Conservation (phyloP, 2,113 vertebrate genomes). For the Oxyura jamaicensis region DNA sequence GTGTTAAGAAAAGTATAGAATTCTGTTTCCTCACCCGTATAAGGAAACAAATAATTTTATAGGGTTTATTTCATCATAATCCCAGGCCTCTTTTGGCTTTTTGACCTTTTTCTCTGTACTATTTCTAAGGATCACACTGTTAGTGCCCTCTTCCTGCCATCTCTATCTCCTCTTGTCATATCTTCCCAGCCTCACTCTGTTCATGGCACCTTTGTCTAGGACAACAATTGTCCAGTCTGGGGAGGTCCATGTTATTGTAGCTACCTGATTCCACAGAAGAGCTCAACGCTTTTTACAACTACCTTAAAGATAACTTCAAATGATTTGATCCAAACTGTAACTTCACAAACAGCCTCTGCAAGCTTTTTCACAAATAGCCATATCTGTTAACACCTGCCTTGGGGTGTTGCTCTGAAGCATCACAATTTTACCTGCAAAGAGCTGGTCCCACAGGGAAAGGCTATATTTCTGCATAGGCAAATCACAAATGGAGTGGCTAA, state of each 20-base stretch:
- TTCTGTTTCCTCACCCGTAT: not conserved
- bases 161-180: not conserved
- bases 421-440: not conserved
- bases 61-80: not conserved
- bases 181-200: not conserved
- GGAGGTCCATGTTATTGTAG: not conserved
- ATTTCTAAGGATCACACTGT: not conserved
- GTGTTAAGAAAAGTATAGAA: conserved; percentile 12
- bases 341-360: not conserved
- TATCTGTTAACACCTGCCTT: not conserved
- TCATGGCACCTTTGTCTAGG: not conserved
- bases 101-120: not conserved
- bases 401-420: not conserved
- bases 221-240: not conserved
- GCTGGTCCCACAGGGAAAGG: not conserved
- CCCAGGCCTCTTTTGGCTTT: not conserved
- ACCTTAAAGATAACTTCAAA: not conserved
- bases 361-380: not conserved
- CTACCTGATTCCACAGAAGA: not conserved
- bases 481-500: not conserved
- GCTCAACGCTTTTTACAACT: not conserved
- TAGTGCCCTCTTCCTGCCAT: not conserved
- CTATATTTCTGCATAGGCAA: not conserved
- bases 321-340: not conserved
- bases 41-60: not conserved